Conservation (phyloP, 2,113 vertebrate species). For the Andinoacara biseriatus region DNA sequence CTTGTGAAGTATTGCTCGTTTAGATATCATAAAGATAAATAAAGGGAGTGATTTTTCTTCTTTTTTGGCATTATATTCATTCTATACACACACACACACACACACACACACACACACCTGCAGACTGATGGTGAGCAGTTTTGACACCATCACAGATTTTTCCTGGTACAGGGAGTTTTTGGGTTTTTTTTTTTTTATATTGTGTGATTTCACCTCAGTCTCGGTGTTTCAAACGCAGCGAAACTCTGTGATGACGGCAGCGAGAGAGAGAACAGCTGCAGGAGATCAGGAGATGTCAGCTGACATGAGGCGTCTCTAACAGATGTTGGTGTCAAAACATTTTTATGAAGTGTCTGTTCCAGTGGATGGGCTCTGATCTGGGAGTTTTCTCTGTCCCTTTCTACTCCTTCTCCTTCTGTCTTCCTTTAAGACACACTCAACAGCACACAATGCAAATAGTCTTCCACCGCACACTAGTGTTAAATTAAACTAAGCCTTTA, state of each 20-base stretch:
- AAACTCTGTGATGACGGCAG: not conserved
- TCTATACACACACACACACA: not conserved
- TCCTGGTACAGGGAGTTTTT: not conserved
- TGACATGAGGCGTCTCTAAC: conserved; percentile 17
- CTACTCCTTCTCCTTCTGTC: conserved; percentile 4
- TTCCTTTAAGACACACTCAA: not conserved
- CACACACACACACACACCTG: not conserved
- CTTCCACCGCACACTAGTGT: not conserved
- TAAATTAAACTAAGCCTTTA: not conserved
- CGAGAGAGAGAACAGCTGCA: conserved; percentile 39
- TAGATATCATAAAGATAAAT: not conserved
- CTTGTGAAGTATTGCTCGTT: not conserved
- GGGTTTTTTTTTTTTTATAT: not conserved
- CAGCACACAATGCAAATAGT: not conserved
- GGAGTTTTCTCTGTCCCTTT: conserved; percentile 6
- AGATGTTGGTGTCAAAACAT: conserved; percentile 64
- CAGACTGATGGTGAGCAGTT: not conserved
- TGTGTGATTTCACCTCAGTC: conserved; percentile 14
- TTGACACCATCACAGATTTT: not conserved
- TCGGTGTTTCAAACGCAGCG: not conserved
- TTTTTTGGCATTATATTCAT: not conserved
- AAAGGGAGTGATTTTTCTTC: not conserved
- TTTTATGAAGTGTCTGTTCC: conserved; percentile 42
- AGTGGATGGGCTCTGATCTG: conserved; percentile 37
- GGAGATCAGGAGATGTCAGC: conserved; percentile 25